A percentile compares a stretch with the other conserved stretches of the same genome.
Evolutionary conservation across 2,113 vertebrate species (phyloP).

Genomic region (Piprites chloris): DNA sequence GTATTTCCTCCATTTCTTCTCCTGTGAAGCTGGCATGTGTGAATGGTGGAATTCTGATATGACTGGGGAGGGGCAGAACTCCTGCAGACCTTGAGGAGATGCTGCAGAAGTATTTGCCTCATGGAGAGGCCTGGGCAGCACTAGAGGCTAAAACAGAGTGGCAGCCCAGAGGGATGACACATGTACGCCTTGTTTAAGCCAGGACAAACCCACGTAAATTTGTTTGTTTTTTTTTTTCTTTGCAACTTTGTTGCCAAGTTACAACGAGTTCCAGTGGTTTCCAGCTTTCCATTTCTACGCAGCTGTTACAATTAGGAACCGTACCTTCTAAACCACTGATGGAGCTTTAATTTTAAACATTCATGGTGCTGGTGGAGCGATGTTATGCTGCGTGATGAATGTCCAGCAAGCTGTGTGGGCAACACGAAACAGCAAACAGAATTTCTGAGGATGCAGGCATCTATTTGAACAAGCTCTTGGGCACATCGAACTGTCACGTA

Average conservation of each 20-base stretch:
- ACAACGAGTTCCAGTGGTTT: neutral
- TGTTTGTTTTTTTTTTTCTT: neutral
- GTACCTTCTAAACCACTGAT: neutral
- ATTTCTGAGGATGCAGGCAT: neutral
- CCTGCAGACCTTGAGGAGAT: neutral
- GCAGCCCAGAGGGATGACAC: neutral
- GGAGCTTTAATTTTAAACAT: neutral
- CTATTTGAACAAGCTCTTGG: conserved; percentile 22
- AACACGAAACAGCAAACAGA: neutral
- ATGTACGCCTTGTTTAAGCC: accelerated
- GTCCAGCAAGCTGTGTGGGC: neutral
- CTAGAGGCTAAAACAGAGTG: neutral
- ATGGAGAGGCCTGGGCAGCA: neutral
- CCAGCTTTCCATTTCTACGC: neutral
- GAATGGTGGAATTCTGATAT: accelerated
- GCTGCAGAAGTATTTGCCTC: neutral
- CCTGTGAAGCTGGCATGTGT: too few relatives aligned
- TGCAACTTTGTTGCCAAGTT: neutral
- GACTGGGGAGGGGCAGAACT: neutral
- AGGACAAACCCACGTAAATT: neutral
- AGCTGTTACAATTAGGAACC: conserved; percentile 3
- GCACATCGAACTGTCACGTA: conserved; percentile 1
- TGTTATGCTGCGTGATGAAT: accelerated
- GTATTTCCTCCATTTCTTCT: neutral
- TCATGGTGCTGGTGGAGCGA: neutral